Evolutionary conservation across 2,113 vertebrate species (phyloP).

Genomic region (Zingel zingel): DNA sequence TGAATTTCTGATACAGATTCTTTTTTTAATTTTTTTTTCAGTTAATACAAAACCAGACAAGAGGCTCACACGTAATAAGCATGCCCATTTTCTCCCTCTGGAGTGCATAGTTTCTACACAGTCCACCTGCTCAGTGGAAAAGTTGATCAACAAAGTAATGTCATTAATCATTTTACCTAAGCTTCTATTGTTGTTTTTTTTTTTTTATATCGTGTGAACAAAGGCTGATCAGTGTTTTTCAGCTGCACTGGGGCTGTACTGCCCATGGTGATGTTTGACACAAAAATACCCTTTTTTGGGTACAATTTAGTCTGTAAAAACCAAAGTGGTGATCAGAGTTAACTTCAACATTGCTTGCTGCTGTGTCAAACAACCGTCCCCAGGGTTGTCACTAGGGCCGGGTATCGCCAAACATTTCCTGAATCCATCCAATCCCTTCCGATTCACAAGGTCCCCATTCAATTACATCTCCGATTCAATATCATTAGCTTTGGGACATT

Average conservation of each 20-base stretch:
- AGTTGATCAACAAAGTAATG: slow-evolving; percentile 61
- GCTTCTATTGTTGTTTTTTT: slow-evolving; percentile 13
- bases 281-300: slow-evolving; percentile 2
- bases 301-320: slow-evolving; percentile 27
- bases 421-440: no score
- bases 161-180: slow-evolving; percentile 48
- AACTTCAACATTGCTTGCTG: slow-evolving; percentile 21
- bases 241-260: slow-evolving; percentile 44
- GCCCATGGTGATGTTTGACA: slow-evolving; percentile 36
- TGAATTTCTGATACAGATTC: slow-evolving; percentile 79
- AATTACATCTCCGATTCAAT: no score
- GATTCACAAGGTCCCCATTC: no score
- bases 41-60: slow-evolving; percentile 84
- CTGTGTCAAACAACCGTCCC: slow-evolving; percentile 48
- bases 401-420: no score
- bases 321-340: slow-evolving; percentile 16
- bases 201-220: slow-evolving; percentile 25
- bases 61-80: slow-evolving; percentile 80
- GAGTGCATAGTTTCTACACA: slow-evolving; percentile 88
- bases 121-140: slow-evolving; percentile 67
- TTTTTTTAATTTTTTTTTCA: slow-evolving; percentile 41
- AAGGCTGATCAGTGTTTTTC: slow-evolving; percentile 42
- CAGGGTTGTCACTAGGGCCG: not conserved
- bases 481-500: no score
- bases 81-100: slow-evolving; percentile 81